A percentile compares a stretch with the other conserved stretches of the same genome.
Evolutionary conservation across 2,113 vertebrate genomes (phyloP).

Genomic region (Trichechus manatus): DNA sequence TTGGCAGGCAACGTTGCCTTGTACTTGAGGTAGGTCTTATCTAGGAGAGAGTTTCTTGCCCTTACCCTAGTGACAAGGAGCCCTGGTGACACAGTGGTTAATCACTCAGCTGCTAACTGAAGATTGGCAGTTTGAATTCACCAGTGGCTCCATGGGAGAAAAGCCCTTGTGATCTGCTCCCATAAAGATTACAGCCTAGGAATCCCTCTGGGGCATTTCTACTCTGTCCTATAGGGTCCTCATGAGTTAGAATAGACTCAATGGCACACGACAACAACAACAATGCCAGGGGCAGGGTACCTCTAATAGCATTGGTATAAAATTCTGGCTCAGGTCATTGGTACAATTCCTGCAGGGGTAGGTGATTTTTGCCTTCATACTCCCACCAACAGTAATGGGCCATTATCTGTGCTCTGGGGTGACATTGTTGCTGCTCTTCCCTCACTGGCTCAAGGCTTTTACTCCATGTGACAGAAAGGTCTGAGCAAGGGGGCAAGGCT

Average conservation of each 20-base stretch:
- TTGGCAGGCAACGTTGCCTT: not conserved
- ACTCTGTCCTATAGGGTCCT: too few species aligned
- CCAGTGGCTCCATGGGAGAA: too few species aligned
- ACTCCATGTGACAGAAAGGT: not conserved
- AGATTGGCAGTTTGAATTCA: too few species aligned
- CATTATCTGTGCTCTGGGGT: not conserved
- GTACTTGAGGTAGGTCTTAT: not conserved
- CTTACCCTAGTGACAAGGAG: too few species aligned
- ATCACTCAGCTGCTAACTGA: too few species aligned
- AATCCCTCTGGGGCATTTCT: too few species aligned
- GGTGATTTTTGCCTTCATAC: not conserved
- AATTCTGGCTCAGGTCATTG: not conserved
- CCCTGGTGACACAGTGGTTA: too few species aligned
- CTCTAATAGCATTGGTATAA: not conserved
- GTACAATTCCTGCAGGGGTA: rapidly evolving
- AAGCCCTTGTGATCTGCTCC: too few species aligned
- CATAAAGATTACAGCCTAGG: too few species aligned
- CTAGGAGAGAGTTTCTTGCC: not conserved
- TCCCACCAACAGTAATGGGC: rapidly evolving
- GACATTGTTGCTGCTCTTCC: rapidly evolving
- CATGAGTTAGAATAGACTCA: too few species aligned
- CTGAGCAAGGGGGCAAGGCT: not conserved
- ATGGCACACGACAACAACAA: too few species aligned
- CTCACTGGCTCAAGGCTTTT: not conserved
- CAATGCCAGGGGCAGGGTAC: too few species aligned